Evolutionary conservation across 2,113 vertebrate species (phyloP).

Genomic region (Serinus canaria): DNA sequence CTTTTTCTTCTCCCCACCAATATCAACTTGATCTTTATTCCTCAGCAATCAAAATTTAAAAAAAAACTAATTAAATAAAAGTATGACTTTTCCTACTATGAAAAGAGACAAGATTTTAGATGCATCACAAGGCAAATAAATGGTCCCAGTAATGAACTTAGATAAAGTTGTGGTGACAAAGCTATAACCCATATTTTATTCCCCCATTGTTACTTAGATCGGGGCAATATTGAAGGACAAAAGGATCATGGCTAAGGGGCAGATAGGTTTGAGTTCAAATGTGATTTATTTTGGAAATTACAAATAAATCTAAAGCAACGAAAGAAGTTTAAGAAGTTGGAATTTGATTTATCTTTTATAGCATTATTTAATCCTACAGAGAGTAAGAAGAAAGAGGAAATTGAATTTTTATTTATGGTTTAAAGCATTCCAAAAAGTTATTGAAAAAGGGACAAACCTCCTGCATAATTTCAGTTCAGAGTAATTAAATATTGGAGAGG

Average conservation of each 20-base stretch:
- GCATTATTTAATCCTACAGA: slow-evolving; percentile 4
- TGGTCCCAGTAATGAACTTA: not conserved
- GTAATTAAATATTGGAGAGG: not conserved
- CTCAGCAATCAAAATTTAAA: not conserved
- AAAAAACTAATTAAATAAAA: not conserved
- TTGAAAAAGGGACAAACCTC: not conserved
- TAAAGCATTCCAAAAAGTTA: not conserved
- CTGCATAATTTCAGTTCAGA: not conserved
- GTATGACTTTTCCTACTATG: not conserved
- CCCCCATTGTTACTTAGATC: not conserved
- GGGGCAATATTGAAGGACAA: not conserved
- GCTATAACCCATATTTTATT: not conserved
- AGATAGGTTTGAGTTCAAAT: not conserved
- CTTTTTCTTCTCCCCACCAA: not conserved
- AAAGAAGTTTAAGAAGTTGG: not conserved
- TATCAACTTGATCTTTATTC: not conserved
- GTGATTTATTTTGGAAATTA: not conserved
- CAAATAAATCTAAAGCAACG: slow-evolving; percentile 2
- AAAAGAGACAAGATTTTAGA: not conserved
- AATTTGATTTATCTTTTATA: slow-evolving; percentile 29
- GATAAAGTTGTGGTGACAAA: not conserved
- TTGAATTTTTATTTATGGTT: slow-evolving; percentile 33
- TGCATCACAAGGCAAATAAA: not conserved
- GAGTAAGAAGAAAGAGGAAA: slow-evolving; percentile 13
- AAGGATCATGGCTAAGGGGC: not conserved